Evolutionary conservation across 2,797 vertebrate species (phyloP).

Genomic region (Psittacula derbiana): DNA sequence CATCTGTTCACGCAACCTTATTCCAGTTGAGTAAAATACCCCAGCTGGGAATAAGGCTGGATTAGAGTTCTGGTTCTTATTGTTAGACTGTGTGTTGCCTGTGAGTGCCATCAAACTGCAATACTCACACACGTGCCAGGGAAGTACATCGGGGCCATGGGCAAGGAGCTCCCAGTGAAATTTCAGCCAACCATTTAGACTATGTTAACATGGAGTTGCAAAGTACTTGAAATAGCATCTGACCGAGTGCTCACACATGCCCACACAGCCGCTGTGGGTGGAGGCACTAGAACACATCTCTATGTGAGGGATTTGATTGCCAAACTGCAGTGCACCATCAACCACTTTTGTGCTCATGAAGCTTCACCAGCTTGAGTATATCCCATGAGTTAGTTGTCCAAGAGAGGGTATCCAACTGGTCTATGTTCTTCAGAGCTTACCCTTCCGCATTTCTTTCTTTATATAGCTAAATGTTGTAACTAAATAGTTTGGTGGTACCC

Average conservation of each 20-base stretch:
- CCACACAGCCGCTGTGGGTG: not conserved
- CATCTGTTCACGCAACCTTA: not conserved
- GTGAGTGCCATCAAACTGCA: not conserved
- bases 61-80: not conserved
- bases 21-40: not conserved
- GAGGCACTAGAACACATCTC: not conserved
- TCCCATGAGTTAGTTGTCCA: not conserved
- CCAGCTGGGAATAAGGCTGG: not conserved
- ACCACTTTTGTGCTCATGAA: not conserved
- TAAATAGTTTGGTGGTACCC: not conserved
- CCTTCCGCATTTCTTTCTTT: not conserved
- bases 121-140: not conserved
- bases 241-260: not conserved
- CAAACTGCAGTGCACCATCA: not conserved
- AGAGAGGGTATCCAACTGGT: not conserved
- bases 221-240: not conserved
- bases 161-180: not conserved
- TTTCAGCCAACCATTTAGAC: not conserved
- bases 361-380: not conserved
- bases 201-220: not conserved
- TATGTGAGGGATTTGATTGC: not conserved
- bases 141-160: not conserved
- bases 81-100: fast-evolving
- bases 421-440: not conserved
- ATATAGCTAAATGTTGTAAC: not conserved